Percentiles rank a stretch among this genome's conserved stretches.
Evolutionary conservation across 1,140 invertebrate species (phyloP).

Genomic region (Macrobrachium rosenbergii): DNA sequence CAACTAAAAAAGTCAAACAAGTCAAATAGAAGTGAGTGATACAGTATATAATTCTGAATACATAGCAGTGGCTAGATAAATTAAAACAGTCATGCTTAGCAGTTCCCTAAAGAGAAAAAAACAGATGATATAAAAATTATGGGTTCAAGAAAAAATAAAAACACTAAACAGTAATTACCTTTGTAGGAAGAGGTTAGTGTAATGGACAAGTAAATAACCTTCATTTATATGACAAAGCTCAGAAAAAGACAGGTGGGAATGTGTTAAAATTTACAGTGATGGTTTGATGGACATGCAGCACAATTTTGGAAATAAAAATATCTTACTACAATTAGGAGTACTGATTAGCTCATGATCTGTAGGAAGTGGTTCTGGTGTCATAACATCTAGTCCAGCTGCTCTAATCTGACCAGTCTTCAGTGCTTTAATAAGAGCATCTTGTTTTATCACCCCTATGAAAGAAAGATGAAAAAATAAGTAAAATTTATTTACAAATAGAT

Average conservation of each 20-base stretch:
- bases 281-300: not conserved
- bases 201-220: no score
- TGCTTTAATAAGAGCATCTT: conserved; percentile 79
- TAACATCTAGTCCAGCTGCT: conserved; percentile 94
- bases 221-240: not conserved
- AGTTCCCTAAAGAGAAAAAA: no score
- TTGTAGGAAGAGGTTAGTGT: no score
- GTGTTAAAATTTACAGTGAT: not conserved
- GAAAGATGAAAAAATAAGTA: conserved; percentile 38
- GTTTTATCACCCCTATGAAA: conserved; percentile 80
- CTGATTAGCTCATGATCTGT: conserved; percentile 82
- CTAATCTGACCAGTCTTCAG: conserved; percentile 78
- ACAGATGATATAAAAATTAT: no score
- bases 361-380: conserved; percentile 92
- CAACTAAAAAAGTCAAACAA: no score
- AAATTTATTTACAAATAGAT: not conserved
- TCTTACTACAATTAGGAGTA: conserved; percentile 77
- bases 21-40: no score
- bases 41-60: no score
- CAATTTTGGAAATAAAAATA: no score
- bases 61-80: no score
- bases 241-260: not conserved
- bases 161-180: no score
- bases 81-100: no score
- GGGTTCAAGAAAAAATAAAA: no score